Evolutionary conservation across 1,140 invertebrate species (phyloP), one percentile per base, ranked within the genome.

Genomic region (Epicauta chinensis): DNA sequence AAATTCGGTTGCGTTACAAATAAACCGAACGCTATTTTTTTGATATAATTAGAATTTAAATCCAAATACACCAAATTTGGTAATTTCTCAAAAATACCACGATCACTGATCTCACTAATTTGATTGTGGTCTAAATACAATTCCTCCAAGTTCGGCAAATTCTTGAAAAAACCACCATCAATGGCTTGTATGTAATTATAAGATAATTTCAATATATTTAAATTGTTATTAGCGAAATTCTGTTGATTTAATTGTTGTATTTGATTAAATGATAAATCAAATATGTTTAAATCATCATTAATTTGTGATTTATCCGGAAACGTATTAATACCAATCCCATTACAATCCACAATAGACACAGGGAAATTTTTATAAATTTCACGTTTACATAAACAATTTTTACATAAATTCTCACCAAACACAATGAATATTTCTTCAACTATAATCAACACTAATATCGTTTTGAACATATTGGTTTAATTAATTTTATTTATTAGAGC

Each of bases 121-220:
- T 66, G 32, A 59, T 80, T 80, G 40, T 74, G 51, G 46, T 75
- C 77, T 41, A 80, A 68, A 67, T 78, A 73, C 12, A 79, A 60
- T 14, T 60, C 47, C 51, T 55, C 65, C 2, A 79, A 62, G 35
- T 71, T 64, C 6, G 72, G 67, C 10, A 78, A 56, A n/a, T 58
- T 43, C 0, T 71, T 53, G 7, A 71, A 71, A 41, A 66, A 70
- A n/a, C 67, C 48, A 0, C 45, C 10, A n/a, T 55, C 49, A 7
- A 80, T 69, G 12, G 62, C 53, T 16, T 40, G 55, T 30, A 79
- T 75, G 40, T 52, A 54, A 58, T 79, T 79, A 32, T 67, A 57
- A 11, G 53, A 56, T 16, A 64, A 50, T 15, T 51, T 54, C 16
- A 66, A 43, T 30, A 39, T 38, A 11, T 48, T 31, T 32, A 66